Conservation (phyloP, 2,888 invertebrate species). For the Eurois occulta region DNA sequence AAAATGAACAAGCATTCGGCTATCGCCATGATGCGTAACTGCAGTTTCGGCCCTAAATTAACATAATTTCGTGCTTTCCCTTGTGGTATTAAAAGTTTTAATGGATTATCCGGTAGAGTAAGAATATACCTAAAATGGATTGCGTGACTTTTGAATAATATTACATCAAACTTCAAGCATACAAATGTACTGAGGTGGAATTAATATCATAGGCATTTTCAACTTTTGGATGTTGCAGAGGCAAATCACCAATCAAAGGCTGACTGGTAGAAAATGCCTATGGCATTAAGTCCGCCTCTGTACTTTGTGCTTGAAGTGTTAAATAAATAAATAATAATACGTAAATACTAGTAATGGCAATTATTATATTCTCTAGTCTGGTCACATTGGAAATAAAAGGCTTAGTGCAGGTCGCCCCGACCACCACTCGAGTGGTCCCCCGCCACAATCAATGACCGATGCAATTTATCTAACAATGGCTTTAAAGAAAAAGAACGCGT, state of each 20-base stretch:
- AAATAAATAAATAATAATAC: too few relatives aligned
- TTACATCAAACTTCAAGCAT: background rate
- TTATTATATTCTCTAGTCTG: background rate
- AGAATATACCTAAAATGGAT: background rate
- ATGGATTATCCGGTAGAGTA: background rate
- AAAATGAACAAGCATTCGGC: background rate
- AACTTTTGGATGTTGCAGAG: background rate
- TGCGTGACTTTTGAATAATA: background rate
- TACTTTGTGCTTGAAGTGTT: too few relatives aligned
- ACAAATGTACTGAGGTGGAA: background rate
- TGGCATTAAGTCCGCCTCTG: too few relatives aligned
- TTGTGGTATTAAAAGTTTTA: too few relatives aligned
- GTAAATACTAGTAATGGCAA: background rate
- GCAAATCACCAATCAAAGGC: too few relatives aligned
- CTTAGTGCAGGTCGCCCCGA: conserved; percentile 25
- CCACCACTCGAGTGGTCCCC: conserved; percentile 53
- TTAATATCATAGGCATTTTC: background rate
- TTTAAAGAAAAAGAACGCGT: conserved; percentile 70
- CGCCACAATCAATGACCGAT: conserved; percentile 63
- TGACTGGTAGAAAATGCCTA: too few relatives aligned
- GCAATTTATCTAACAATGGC: conserved; percentile 70
- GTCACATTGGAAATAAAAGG: conserved; percentile 28
- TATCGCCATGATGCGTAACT: background rate
- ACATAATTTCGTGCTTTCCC: too few relatives aligned
- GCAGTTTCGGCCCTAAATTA: background rate